Evolutionary conservation across 2,797 vertebrate genomes (phyloP), one percentile per base, ranked within the genome.

Genomic region (Diceros bicornis): DNA sequence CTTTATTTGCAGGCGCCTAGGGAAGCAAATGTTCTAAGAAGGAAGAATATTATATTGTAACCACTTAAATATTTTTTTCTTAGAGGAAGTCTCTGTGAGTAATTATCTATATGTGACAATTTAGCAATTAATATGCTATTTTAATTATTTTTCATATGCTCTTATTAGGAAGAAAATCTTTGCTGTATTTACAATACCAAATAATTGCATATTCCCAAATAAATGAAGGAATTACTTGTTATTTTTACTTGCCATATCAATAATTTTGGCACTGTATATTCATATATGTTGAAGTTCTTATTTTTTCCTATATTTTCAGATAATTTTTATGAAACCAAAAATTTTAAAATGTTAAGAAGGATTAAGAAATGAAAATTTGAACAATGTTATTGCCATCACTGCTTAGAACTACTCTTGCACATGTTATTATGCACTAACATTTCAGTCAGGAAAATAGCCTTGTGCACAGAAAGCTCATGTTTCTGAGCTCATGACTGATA

Each of bases 131-230:
- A 37, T n/a, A 44, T 25, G 3, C 1, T 21, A 50, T 85, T 72
- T 50, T 34, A 41, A 55, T 71, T 94, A 34, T 91, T 59, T 71
- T 84, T 64, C 50, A 64, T 1, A 34, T 57, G 3, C 32, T 90
- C 12, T 66, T 84, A 55, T 18, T 85, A 14, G 29, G 25, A 61
- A 84, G 8, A 72, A 74, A 94, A 92, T 68, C 1, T 62, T 96
- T 94, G 2, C 41, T 79, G 25, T 37, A 52, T n/a, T 83, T 91
- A 79, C 1, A 68, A 23, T 55, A 84, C 1, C 18, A 75, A 94
- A 89, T 79, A 72, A 93, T 79, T 89, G 2, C 20, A 32, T 84
- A 74, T 82, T 79, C 72, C 7, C 17, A 92, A 93, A 90, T 29
- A 81, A 74, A 95, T 75, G 2, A 86, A 17, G 34, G 52, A 52